Evolutionary conservation across 2,797 vertebrate genomes (phyloP).

Genomic region (Epinephelus coioides): DNA sequence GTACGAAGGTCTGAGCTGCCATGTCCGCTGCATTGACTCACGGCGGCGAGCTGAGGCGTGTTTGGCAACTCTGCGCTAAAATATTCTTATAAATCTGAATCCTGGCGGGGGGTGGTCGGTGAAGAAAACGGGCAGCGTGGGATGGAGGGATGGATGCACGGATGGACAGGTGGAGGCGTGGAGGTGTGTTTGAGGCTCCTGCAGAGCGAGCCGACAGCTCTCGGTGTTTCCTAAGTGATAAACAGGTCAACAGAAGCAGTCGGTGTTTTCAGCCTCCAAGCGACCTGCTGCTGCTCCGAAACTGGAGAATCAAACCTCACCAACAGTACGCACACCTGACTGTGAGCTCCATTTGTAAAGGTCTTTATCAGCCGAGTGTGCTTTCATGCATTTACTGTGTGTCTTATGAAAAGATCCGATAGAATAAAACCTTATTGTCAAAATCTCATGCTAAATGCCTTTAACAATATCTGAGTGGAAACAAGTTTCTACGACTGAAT

Average conservation of each 20-base stretch:
- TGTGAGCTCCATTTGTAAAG: slow-evolving; percentile 24
- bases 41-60: slow-evolving; percentile 43
- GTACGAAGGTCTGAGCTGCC: slow-evolving; percentile 54
- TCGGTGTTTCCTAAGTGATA: slow-evolving; percentile 91
- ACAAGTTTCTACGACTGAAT: no score
- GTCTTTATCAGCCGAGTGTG: not conserved
- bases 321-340: slow-evolving; percentile 22
- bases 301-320: slow-evolving; percentile 37
- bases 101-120: slow-evolving; percentile 78
- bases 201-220: slow-evolving; percentile 75
- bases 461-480: not conserved
- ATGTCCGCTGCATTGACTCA: slow-evolving; percentile 60
- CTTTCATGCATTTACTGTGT: not conserved
- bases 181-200: slow-evolving; percentile 69
- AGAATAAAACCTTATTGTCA: not conserved
- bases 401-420: not conserved
- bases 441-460: not conserved
- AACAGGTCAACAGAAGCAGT: slow-evolving; percentile 92
- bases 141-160: slow-evolving; percentile 28
- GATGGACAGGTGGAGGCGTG: slow-evolving; percentile 86
- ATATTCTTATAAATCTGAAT: slow-evolving; percentile 84
- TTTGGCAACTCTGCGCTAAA: slow-evolving; percentile 57
- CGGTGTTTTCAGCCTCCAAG: slow-evolving; percentile 73
- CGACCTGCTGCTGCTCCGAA: slow-evolving; percentile 60
- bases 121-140: slow-evolving; percentile 46